phyloP scores from a whole-genome alignment of 2,797 vertebrate species.

The Notolabrus celidotus region DNA sequence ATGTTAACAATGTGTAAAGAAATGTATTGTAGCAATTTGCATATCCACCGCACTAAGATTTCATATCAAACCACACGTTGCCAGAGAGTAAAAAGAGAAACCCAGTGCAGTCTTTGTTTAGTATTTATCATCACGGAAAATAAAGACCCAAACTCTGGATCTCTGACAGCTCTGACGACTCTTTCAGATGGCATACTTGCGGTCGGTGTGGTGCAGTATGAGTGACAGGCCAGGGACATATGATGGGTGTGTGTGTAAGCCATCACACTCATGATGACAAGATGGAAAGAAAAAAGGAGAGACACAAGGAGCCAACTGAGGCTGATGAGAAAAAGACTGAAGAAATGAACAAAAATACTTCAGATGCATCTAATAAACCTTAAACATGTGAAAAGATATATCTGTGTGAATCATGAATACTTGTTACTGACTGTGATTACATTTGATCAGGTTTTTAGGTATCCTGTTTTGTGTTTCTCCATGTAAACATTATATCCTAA shows the following conservation, averaged over 20 bases:
- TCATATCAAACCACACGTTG: not conserved
- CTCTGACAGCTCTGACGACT: slow-evolving; percentile 21
- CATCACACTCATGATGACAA: slow-evolving; percentile 3
- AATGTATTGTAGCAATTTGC: not conserved
- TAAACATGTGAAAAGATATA: too few species aligned
- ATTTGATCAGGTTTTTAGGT: too few species aligned
- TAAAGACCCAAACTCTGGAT: not conserved
- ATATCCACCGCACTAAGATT: not conserved
- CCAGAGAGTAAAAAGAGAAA: not conserved
- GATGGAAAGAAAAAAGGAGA: not conserved
- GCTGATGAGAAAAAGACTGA: not conserved
- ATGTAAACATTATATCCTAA: too few species aligned
- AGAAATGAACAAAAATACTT: too few species aligned
- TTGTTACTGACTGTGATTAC: too few species aligned
- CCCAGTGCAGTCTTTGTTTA: not conserved
- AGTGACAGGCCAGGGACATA: slow-evolving; percentile 16
- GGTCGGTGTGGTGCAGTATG: not conserved
- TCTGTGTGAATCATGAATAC: too few species aligned
- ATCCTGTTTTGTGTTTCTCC: too few species aligned
- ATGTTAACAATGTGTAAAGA: not conserved
- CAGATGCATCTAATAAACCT: too few species aligned
- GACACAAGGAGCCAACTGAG: not conserved
- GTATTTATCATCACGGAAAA: not conserved
- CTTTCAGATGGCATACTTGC: not conserved
- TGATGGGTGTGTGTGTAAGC: not conserved